These are phyloP conservation scores for Melanotaenia trifasciata DNA, from an alignment of 2,797 vertebrate genomes.

Conservation along the genomic window DNA sequence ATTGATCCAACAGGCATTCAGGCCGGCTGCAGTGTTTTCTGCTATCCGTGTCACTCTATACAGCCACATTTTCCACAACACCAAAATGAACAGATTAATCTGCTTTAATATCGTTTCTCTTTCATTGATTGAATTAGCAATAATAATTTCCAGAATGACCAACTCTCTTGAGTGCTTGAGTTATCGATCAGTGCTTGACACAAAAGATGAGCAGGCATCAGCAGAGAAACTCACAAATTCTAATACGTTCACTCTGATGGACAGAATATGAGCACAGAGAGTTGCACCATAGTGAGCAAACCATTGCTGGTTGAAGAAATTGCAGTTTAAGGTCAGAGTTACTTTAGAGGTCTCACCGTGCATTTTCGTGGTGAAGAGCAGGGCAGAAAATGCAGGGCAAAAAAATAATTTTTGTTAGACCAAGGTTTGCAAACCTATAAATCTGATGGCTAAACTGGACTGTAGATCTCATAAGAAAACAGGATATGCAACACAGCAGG, in stretches of 20 bases:
- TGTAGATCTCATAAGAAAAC: not conserved
- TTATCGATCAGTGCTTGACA: constrained; percentile 16
- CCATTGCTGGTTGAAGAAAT: not conserved
- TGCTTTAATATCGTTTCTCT: constrained; percentile 23
- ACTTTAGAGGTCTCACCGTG: not conserved
- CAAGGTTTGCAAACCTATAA: not conserved
- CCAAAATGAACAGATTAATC: constrained; percentile 5
- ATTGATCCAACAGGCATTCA: constrained; percentile 65
- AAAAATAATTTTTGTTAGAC: too few species aligned
- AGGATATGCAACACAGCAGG: not conserved
- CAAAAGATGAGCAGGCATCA: not conserved
- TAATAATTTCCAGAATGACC: constrained; percentile 49
- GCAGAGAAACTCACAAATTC: not conserved
- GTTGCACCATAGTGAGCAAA: constrained; percentile 5
- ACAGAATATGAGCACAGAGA: constrained; percentile 30
- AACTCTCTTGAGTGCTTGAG: constrained; percentile 32
- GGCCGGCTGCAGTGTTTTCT: constrained; percentile 32
- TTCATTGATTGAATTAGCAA: constrained; percentile 49
- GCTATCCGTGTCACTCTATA: constrained; percentile 25
- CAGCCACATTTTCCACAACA: constrained; percentile 26
- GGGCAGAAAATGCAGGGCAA: not conserved
- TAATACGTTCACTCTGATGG: constrained; percentile 14
- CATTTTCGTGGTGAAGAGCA: not conserved
- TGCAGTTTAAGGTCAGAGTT: not conserved
- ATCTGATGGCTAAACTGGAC: not conserved